A percentile compares a stretch with the other conserved stretches of the same genome.
phyloP scores from a whole-genome alignment of 2,113 vertebrate species.

The Chionomys nivalis region DNA sequence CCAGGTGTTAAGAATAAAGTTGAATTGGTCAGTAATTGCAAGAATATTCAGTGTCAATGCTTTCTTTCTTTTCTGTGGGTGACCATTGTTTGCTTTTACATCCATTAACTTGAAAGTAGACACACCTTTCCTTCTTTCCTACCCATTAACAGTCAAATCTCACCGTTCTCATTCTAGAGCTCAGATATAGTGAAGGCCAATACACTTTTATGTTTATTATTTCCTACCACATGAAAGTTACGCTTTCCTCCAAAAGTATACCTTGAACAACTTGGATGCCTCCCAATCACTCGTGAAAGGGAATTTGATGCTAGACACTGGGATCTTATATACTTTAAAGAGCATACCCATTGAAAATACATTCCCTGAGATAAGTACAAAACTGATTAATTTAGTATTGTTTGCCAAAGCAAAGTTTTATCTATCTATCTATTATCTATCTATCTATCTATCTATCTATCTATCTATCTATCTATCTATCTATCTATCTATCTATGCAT shows the following conservation, averaged over 20 bases:
- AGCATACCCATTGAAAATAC: neutral
- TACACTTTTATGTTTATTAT: neutral
- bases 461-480: neutral
- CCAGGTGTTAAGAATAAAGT: neutral
- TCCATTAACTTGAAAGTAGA: neutral
- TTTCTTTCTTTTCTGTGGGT: neutral
- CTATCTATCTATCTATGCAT: neutral
- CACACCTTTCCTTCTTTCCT: neutral
- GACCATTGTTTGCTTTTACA: neutral
- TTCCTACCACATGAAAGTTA: neutral
- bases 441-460: neutral
- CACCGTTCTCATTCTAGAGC: neutral
- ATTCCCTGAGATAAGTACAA: neutral
- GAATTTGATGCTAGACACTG: neutral
- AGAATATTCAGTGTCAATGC: neutral
- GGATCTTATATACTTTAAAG: neutral
- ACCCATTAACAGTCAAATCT: neutral
- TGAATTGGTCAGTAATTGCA: neutral
- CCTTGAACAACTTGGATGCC: neutral
- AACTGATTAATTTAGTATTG: neutral
- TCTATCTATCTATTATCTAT: neutral
- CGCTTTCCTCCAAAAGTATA: neutral
- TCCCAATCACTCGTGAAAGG: neutral
- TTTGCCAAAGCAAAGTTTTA: slow-evolving; percentile 32
- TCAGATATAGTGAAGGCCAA: neutral